Percentiles rank a stretch among this genome's conserved stretches.
These are phyloP conservation scores for Melanerpes formicivorus DNA, from an alignment of 2,113 vertebrate species.

Conservation along the genomic window DNA sequence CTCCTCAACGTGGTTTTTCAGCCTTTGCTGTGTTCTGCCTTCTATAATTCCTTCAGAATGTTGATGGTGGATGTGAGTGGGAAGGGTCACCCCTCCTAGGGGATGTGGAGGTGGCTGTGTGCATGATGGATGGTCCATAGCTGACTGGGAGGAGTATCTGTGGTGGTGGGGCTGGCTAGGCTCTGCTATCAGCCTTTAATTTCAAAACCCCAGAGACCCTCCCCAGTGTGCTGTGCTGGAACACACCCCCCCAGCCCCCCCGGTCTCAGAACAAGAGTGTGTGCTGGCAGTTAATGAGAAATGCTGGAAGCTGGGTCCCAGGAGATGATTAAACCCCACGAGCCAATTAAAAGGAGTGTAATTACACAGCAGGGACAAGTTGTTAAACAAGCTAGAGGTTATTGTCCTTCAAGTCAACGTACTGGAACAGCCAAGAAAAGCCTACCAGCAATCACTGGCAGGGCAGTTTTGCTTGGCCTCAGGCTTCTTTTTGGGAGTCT, in stretches of 20 bases:
- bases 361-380: constrained; percentile 86
- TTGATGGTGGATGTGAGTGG: neutral
- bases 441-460: neutral
- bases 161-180: neutral
- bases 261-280: neutral
- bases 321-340: constrained; percentile 83
- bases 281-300: constrained; percentile 59
- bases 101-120: neutral
- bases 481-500: neutral
- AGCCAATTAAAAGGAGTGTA: constrained; percentile 89
- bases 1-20: neutral
- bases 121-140: neutral
- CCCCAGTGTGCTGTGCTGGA: neutral
- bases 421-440: constrained; percentile 77
- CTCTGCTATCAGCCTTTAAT: neutral
- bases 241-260: neutral
- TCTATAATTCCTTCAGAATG: neutral
- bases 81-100: neutral
- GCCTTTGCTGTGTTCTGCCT: neutral
- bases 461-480: neutral
- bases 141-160: fast-evolving
- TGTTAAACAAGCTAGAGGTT: constrained; percentile 92
- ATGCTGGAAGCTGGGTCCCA: constrained; percentile 68
- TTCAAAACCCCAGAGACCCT: neutral
- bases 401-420: constrained; percentile 88